Evolutionary conservation across 1,140 invertebrate species (phyloP).

Genomic region (Dreissena polymorpha): DNA sequence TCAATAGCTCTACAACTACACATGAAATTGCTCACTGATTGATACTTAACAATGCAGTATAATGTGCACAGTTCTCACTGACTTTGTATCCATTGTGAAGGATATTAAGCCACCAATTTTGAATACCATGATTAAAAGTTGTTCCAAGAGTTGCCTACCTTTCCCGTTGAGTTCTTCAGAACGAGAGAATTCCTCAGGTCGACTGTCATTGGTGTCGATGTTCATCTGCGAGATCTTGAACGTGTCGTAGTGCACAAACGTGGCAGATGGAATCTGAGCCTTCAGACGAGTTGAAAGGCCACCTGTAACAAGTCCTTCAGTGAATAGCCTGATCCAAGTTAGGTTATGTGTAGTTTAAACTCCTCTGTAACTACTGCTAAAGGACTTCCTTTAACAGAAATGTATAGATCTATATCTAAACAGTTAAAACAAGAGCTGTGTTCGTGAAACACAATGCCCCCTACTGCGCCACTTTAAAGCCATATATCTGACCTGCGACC

Average conservation of each 20-base stretch:
- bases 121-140: no score
- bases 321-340: neutral
- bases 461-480: no score
- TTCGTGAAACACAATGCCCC: no score
- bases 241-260: conserved; percentile 66
- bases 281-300: conserved; percentile 53
- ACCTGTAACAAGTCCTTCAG: neutral
- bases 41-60: no score
- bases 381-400: neutral
- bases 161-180: conserved; percentile 38
- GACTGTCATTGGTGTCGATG: conserved; percentile 17
- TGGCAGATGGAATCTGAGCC: conserved; percentile 67
- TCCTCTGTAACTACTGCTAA: neutral
- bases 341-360: neutral
- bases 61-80: no score
- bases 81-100: no score
- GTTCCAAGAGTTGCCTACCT: conserved; percentile 11
- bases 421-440: neutral
- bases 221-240: conserved; percentile 58
- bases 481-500: no score
- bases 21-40: no score
- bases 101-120: no score
- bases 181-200: neutral
- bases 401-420: neutral
- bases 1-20: no score